Base-by-base conservation (phyloP, 2,113 vertebrate genomes). In the Bagarius yarrelli region DNA sequence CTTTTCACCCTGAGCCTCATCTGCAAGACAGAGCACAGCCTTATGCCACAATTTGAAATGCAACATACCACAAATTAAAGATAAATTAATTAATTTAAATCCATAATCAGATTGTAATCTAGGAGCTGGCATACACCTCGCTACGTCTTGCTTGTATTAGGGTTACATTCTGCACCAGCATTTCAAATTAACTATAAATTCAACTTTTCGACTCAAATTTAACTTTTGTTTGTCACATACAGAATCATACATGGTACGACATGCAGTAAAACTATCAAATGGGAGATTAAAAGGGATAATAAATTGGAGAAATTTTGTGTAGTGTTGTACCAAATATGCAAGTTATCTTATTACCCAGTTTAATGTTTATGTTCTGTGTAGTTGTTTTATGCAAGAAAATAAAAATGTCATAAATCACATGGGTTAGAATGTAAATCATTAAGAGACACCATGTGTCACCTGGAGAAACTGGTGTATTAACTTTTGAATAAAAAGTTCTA, bases 1-100 rank as follows among this genome's bases (percentile, higher is more conserved):
- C 85, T 97, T 99, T 84, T 98, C 95, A 0, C 92, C 97, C 90
- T 97, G 97, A 40, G 96, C 95, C 73, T 99, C 97, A 94, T 99
- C 97, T 99, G 72, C 21, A 82, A 12, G 15, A 71, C 34, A 71
- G 12, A 55, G 27, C 27, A 73, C 18, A 55, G 5, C 53, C 47
- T 18, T 50, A 8, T 52, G 3, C 16, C 1, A 16, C 27, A 4
- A 21, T 32, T 30, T 30, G 3, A 21, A 55, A 34, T 55, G 19
- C 8, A 55, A 15, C 18, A 73, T 55, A 34, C 27, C 27, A 23
- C 27, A 73, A 12, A 55, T 55, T 16, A 72, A 11, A 55, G 47
- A 52, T 52, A 55, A 73, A 55, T 50, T 27, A 55, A 4, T 55
- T 3, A n/a, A 72, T 13, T 32, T 25, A 72, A 12, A 3, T 32